These are phyloP conservation scores for Tarsius wallacei DNA, from an alignment of 2,797 vertebrate species.

Conservation along the genomic window DNA sequence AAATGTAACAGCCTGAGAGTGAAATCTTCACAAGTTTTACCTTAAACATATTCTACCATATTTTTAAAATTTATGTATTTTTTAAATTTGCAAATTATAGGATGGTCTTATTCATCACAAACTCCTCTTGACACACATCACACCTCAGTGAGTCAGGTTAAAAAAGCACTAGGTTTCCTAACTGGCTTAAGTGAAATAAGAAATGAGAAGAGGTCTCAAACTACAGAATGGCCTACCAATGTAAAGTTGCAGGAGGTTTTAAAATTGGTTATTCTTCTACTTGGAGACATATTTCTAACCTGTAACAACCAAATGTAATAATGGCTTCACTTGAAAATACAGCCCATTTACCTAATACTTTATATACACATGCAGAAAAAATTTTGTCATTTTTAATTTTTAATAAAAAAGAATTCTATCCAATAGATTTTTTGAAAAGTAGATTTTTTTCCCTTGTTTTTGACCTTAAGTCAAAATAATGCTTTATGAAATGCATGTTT, in stretches of 20 bases:
- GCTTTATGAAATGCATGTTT: neutral
- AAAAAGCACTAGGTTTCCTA: neutral
- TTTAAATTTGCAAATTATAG: neutral
- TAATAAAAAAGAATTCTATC: neutral
- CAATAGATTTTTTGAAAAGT: neutral
- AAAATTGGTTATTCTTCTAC: slow-evolving; percentile 60
- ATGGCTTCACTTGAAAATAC: neutral
- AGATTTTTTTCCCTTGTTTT: neutral
- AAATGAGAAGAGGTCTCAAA: neutral
- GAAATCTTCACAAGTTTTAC: neutral
- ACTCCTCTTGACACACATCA: neutral
- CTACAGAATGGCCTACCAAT: neutral
- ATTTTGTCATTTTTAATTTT: neutral
- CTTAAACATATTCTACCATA: neutral
- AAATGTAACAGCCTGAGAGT: neutral
- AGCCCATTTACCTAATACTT: neutral
- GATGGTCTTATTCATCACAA: neutral
- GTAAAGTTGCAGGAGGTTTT: slow-evolving; percentile 31
- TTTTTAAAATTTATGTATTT: neutral
- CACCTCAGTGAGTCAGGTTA: neutral
- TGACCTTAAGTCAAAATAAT: neutral
- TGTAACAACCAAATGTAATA: neutral
- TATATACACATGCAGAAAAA: neutral
- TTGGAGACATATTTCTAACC: slow-evolving; percentile 58
- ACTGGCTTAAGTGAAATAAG: neutral